These are phyloP conservation scores for Aythya baeri DNA, from an alignment of 2,113 vertebrate genomes.

Conservation along the genomic window DNA sequence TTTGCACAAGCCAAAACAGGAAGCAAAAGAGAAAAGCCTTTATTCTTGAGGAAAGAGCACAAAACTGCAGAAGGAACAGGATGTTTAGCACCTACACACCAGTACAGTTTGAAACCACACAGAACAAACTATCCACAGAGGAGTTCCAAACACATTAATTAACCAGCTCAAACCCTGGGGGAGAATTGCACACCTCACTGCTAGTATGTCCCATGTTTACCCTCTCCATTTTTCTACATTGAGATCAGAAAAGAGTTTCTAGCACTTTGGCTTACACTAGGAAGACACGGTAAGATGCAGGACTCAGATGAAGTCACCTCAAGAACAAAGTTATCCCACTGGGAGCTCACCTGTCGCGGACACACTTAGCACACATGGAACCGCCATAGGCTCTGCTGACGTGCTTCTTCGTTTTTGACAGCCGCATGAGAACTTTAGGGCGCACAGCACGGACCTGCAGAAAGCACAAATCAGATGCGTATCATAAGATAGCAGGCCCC, in stretches of 20 bases:
- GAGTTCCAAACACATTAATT: fast-evolving
- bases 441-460: conserved; percentile 92
- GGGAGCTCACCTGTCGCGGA: conserved; percentile 92
- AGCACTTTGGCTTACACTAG: fast-evolving
- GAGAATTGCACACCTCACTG: fast-evolving
- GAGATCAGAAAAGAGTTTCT: neutral
- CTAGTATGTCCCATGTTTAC: fast-evolving
- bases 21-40: neutral
- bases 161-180: neutral
- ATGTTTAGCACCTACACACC: neutral
- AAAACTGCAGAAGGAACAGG: neutral
- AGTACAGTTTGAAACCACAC: neutral
- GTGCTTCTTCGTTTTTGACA: conserved; percentile 98
- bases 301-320: fast-evolving
- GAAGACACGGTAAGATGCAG: fast-evolving
- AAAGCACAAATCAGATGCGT: neutral
- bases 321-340: neutral
- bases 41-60: fast-evolving
- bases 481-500: fast-evolving
- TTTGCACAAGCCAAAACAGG: neutral
- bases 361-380: conserved; percentile 98
- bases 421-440: conserved; percentile 96
- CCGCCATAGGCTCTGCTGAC: conserved; percentile 98
- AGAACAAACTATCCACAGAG: neutral
- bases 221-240: neutral